Base-by-base conservation (phyloP, 2,113 vertebrate species). In the Columba janthina region DNA sequence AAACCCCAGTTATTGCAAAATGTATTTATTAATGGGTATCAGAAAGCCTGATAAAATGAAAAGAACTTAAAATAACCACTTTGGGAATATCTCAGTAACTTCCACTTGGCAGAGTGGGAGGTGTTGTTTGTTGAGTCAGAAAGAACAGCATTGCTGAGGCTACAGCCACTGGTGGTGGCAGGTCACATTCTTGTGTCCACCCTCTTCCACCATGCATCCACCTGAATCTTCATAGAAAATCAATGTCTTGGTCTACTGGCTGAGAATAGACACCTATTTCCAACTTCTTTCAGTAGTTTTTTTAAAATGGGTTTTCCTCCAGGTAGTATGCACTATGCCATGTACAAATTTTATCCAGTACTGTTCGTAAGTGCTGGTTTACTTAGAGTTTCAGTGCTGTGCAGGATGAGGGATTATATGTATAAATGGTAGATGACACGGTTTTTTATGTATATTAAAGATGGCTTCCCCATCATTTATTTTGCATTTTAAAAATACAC, bases 1-100 rank as follows among this genome's bases (percentile, higher is more conserved):
- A 94, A 86, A 83, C 61, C 42, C 34, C 85, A 0, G 8, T 85
- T 18, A 26, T n/a, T 84, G 50, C 20, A 66, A 88, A 76, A 58
- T 51, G 9, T 65, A 19, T 57, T 89, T 86, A 50, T 89, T 74
- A 84, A 70, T 31, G 40, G 15, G 5, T 58, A 46, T 50, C 84
- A 80, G 25, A 82, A 93, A 90, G 15, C 50, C 29, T 85, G 71
- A 69, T 48, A 48, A 88, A 93, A 79, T 12, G 17, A 79, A 24
- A 13, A 72, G 51, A 56, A 4, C 31, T 66, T 71, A 34, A 79
- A 85, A n/a, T 57, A 69, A 40, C 19, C 2, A 1, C 28, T 73
- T 62, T 65, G 36, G 26, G 40, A 70, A 16, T 25, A 83, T 9
- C 11, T 28, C 1, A 4, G 16, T 38, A 48, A 58, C 22, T 54